Conservation (phyloP, 2,888 invertebrate species). For the Nasonia oneida region DNA sequence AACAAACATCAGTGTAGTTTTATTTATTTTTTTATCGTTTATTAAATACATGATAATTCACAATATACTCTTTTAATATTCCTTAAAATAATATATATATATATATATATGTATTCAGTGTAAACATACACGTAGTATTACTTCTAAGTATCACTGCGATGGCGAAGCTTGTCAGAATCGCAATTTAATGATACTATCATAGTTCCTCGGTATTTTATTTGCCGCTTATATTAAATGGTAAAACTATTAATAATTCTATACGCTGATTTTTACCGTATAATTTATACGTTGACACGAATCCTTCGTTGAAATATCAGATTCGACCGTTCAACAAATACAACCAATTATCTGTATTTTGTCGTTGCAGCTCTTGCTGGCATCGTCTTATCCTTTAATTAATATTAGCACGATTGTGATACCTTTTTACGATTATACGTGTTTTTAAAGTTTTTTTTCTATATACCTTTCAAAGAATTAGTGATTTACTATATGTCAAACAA, state of each 20-base stretch:
- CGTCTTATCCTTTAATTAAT: background rate
- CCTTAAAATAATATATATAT: background rate
- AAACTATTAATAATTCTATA: background rate
- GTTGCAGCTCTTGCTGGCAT: background rate
- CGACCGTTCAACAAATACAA: background rate
- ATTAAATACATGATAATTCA: slow-evolving; percentile 1
- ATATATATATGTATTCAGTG: background rate
- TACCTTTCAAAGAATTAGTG: background rate
- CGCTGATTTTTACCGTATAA: background rate
- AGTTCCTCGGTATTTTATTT: background rate
- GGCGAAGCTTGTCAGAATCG: background rate
- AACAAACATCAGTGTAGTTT: background rate
- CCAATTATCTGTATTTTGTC: background rate
- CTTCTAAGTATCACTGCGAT: background rate
- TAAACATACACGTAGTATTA: slow-evolving; percentile 3
- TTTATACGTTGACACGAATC: background rate
- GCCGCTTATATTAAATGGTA: background rate
- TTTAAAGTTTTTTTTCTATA: background rate
- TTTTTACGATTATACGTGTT: background rate
- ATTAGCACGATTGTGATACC: slow-evolving; percentile 27
- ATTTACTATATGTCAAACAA: background rate
- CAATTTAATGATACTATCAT: background rate
- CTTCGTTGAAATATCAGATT: background rate
- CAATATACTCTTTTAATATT: background rate
- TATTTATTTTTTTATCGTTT: background rate